Base-by-base conservation (phyloP, 2,888 invertebrate species). In the Hirtodrosophila trivittata region DNA sequence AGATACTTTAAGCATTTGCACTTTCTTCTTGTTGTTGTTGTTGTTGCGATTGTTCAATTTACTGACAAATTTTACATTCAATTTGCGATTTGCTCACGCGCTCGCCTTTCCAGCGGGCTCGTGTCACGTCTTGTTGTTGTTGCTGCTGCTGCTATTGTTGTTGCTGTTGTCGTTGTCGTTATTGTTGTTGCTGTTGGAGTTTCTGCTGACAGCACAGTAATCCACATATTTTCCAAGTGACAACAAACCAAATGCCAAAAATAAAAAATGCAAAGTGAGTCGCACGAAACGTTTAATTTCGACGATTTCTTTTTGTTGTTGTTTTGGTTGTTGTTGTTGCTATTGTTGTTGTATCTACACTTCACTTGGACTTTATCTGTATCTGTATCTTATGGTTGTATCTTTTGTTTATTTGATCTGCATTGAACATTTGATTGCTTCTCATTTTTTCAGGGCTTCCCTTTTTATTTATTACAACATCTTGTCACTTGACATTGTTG, bases 401-500 rank as follows among this genome's bases (percentile, higher is more conserved):
- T 68, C 49, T 66, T 66, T 51, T 66, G 39, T 64, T 69, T 55
- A 14, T 56, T 64, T 57, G 43, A 43, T 64, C 43, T 66, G 42
- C 39, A 54, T 50, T 41, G 47, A 41, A 65, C 51, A 41, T 51
- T 32, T 56, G 25, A 25, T 49, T 35, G 51, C 26, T 57, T 63
- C 57, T 54, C 6, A 41, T 35, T 60, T 58, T 41, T 62, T 56
- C 75, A 81, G 82, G 80, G 83, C 83, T 86, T 81, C 84, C 74
- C 76, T 86, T 85, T 21, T 21, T 21, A 21, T 21, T 3, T 21
- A 21, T 21, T 77, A 75, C 78, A 87, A 87, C 72, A 78, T 28
- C 5, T 28, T 68, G 87, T 87, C 71, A 66, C 80, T 85, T 87
- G 86, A 67, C 87, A 87, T 86, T 86, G 86, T 86, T 70, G 46